Base-by-base conservation (phyloP, 2,797 vertebrate genomes). In the Spinus pinus region DNA sequence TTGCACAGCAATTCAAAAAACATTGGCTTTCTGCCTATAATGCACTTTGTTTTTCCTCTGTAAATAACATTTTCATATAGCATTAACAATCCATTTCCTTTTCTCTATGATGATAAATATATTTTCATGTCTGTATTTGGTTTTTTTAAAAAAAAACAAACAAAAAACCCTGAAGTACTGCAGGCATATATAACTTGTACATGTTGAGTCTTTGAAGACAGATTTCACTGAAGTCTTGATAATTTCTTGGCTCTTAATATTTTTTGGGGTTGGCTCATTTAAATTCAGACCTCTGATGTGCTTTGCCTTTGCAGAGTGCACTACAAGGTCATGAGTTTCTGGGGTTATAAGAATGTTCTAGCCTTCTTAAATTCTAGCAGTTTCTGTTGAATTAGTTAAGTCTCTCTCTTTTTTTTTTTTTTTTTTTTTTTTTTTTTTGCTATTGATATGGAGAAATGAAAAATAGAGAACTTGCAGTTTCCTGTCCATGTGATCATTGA, bases 51-150 rank as follows among this genome's bases (percentile, higher is more conserved):
- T 90, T 90, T 95, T 53, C 27, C 7, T 89, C 65, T 77, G 44
- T 85, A 90, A 86, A 80, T 81, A 84, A 60, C 19, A 47, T 71
- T 75, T 81, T 94, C 54, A 30, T 62, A 62, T 31, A 67, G 30
- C 71, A 82, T 82, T 95, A 82, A 54, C 67, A 73, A 57, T 85
- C 49, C 31, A 33, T 80, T 94, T 96, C 41, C 39, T 84, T 86
- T 89, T 13, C 28, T 67, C 39, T 85, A 1, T 82, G 83, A 46
- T 57, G 24, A 87, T 71, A 88, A 86, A 67, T 57, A 70, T 56
- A 88, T 82, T 92, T 92, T 86, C 30, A 56, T 81, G 78, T 71
- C 64, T 86, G 23, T 19, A 54, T 92, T 84, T 88, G 31, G 47
- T 39, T 39, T 88, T 88, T 81, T 69, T 4, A 35, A 54, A 66